Evolutionary conservation across 2,888 invertebrate genomes (phyloP), one percentile per base, ranked within the genome.

Genomic region (Harmothoe impar): DNA sequence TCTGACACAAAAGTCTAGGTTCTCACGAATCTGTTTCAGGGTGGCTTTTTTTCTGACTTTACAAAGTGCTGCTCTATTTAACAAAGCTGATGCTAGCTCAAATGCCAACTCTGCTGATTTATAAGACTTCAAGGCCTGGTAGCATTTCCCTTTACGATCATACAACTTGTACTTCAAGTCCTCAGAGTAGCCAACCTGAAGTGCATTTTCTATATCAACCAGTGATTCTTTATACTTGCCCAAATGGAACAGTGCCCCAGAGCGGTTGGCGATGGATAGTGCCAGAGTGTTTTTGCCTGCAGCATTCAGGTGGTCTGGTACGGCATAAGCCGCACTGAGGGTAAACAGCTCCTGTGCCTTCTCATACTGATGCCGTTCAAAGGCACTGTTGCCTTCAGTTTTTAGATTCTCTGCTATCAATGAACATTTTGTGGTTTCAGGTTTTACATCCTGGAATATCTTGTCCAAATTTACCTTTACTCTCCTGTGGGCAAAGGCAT

Each of bases 331-430:
- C n/a, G 92, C 89, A 35, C 91, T 90, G n/a, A 91, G 89, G 31
- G 94, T 94, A 91, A 95, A 95, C 43, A 93, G 91, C 23, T 92
- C 89, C 5, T 95, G 84, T 0, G 95, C 95, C 85, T 92, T 92
- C 29, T 91, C 90, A 91, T 94, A 94, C 29, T 93, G 90, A 78
- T 94, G 93, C 56, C 92, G 93, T 91, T 95, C 93, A 91, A 95
- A 95, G 43, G 91, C 90, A 43, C 93, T 93, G 91, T 95, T 96
- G n/a, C 96, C 96, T 90, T 94, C 93, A 72, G 94, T 94, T 89
- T 95, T 89, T 23, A 89, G n/a, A 33, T 92, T 91, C 91, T 92
- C 98, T 78, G 98, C 98, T 96, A 98, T 99, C 85, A 99, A 23
- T 1, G 31, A 35, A 10, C 81, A 54, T 84, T 43, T 43, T 43